phyloP scores from a whole-genome alignment of 2,888 invertebrate genomes.

The Hermodice carunculata region DNA sequence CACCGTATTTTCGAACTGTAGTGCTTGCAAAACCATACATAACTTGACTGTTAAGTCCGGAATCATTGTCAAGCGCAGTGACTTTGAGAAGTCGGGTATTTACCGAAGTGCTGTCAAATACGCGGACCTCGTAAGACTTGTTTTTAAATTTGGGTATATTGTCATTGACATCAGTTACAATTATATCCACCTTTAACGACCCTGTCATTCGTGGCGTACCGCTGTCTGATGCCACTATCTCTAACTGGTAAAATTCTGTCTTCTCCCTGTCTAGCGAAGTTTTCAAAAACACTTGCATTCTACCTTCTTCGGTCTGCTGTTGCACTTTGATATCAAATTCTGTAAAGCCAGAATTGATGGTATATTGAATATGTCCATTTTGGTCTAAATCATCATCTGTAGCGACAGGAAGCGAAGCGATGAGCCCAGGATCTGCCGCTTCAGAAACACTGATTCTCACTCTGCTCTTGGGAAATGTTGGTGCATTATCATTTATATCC shows the following conservation, averaged over 20 bases:
- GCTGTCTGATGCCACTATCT: slow-evolving; percentile 5
- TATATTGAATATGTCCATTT: too few species aligned
- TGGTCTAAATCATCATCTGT: too few species aligned
- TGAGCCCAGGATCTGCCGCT: too few species aligned
- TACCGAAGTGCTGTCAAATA: slow-evolving; percentile 2
- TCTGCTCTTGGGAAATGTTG: too few species aligned
- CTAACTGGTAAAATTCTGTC: not conserved
- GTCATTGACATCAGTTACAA: slow-evolving; percentile 15
- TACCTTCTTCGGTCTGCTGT: too few species aligned
- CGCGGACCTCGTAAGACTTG: not conserved
- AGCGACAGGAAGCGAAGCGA: too few species aligned
- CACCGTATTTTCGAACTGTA: not conserved
- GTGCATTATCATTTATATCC: too few species aligned
- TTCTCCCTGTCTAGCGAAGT: slow-evolving; percentile 8
- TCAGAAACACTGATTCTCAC: too few species aligned
- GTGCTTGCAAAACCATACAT: slow-evolving; percentile 1
- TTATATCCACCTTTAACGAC: not conserved
- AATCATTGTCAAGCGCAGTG: slow-evolving; percentile 1
- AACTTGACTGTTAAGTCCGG: not conserved
- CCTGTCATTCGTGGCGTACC: not conserved
- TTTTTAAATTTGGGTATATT: slow-evolving; percentile 7
- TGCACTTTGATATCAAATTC: too few species aligned
- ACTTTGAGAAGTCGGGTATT: slow-evolving; percentile 7
- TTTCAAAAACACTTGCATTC: too few species aligned
- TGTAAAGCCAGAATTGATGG: too few species aligned